Base-by-base conservation (phyloP, 2,888 invertebrate genomes). In the Norana najaformis region DNA sequence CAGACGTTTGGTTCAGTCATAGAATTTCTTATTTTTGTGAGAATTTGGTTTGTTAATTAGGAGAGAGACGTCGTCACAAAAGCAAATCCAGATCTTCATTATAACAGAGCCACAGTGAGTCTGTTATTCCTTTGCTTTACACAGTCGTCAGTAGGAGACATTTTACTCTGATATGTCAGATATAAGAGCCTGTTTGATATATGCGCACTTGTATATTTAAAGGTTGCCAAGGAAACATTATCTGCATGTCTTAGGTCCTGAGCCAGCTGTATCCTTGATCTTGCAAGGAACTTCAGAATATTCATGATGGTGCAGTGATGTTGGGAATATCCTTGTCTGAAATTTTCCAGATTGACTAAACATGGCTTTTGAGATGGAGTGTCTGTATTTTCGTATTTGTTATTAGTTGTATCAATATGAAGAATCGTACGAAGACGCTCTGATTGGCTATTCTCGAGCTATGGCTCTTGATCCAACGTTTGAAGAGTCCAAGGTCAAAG, bases 101-200 rank as follows among this genome's bases (percentile, higher is more conserved):
- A 97, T 94, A 98, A 98, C 95, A 97, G 97, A 95, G 97, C 97
- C 91, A 96, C 97, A 93, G 97, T 97, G 95, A 96, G 96, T 93
- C 69, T 89, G 16, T 53, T n/a, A 18, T 18, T 18, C 11, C 23
- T 23, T 85, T 23, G 20, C 16, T 85, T 85, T 35, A 8, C 1
- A 20, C 82, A n/a, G 36, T 41, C 23, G 8, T 20, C 8, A 16
- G 23, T 2, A 47, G 47, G 2, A 4, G 23, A 47, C 23, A 47
- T 47, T 47, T 47, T 47, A 47, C 47, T 23, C 47, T 47, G 47
- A 23, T 47, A 23, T 23, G 3, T 47, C 18, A 16, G 47, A 47
- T 47, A 18, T 20, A 4, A 23, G 1, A 47, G 23, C 2, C 6
- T 47, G 23, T 23, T 47, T 5, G 13, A 18, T n/a, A n/a, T n/a